Conservation (phyloP, 2,888 invertebrate species). For the Drosophila fulvimacula region DNA sequence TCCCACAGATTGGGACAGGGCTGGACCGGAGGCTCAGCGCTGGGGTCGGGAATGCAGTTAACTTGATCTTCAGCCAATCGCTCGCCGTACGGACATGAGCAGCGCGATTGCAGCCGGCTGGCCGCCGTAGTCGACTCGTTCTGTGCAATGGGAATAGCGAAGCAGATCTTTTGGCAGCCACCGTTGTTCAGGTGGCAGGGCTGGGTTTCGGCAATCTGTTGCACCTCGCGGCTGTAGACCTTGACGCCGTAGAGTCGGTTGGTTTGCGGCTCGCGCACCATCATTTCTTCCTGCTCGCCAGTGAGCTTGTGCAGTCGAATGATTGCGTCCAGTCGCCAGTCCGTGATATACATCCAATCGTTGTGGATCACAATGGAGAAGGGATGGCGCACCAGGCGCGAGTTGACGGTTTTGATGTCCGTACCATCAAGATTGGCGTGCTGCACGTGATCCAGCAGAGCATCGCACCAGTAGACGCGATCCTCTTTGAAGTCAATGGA, state of each 20-base stretch:
- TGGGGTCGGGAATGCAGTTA: slow-evolving; percentile 92
- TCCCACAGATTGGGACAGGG: slow-evolving; percentile 96
- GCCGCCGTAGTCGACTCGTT: slow-evolving; percentile 83
- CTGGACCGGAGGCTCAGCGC: slow-evolving; percentile 93
- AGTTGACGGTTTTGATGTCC: slow-evolving; percentile 95
- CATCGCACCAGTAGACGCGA: slow-evolving; percentile 98
- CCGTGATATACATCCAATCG: slow-evolving; percentile 98
- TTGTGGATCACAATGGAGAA: slow-evolving; percentile 96
- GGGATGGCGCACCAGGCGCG: slow-evolving; percentile 93
- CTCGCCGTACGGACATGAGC: slow-evolving; percentile 97
- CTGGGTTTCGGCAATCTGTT: slow-evolving; percentile 89
- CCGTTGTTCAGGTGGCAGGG: slow-evolving; percentile 95
- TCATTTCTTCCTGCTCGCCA: slow-evolving; percentile 93
- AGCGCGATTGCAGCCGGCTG: slow-evolving; percentile 87
- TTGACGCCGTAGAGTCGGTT: slow-evolving; percentile 96
- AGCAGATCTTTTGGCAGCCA: slow-evolving; percentile 97
- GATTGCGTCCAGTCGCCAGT: slow-evolving; percentile 98
- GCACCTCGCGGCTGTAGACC: slow-evolving; percentile 91
- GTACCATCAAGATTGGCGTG: slow-evolving; percentile 96
- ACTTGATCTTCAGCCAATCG: slow-evolving; percentile 89
- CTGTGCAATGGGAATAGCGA: slow-evolving; percentile 89
- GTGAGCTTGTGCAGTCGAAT: slow-evolving; percentile 94
- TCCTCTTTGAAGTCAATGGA: slow-evolving; percentile 95
- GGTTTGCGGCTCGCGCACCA: slow-evolving; percentile 95
- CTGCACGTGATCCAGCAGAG: slow-evolving; percentile 97